These are phyloP conservation scores for Rhagonycha lutea DNA, from an alignment of 2,888 invertebrate species.

Conservation along the genomic window DNA sequence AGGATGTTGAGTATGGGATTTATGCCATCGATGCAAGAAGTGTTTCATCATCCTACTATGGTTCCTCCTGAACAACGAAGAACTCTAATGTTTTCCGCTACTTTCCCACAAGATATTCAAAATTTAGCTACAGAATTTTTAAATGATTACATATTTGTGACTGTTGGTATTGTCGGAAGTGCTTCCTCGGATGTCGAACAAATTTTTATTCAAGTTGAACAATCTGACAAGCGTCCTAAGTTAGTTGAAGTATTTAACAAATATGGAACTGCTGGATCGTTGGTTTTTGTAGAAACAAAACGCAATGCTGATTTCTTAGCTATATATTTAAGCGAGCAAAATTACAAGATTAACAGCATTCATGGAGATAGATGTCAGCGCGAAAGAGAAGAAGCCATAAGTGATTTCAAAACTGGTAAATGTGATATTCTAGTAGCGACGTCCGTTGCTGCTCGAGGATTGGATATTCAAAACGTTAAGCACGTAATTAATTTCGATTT, in stretches of 20 bases:
- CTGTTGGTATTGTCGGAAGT: conserved; percentile 90
- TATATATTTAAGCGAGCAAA: conserved; percentile 76
- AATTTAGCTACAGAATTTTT: conserved; percentile 79
- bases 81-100: conserved; percentile 79
- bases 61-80: conserved; percentile 58
- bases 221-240: conserved; percentile 75
- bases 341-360: conserved; percentile 72
- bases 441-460: conserved; percentile 90
- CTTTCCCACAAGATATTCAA: conserved; percentile 76
- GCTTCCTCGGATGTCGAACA: conserved; percentile 92
- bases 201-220: conserved; percentile 68
- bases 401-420: conserved; percentile 78
- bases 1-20: conserved; percentile 81
- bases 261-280: conserved; percentile 56
- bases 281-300: conserved; percentile 92
- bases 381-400: conserved; percentile 72
- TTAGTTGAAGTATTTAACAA: conserved; percentile 68
- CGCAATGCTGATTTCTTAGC: conserved; percentile 90
- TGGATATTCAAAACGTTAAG: conserved; percentile 85
- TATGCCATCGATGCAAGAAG: conserved; percentile 58
- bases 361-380: conserved; percentile 75
- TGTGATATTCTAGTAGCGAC: conserved; percentile 90
- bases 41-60: conserved; percentile 69
- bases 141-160: conserved; percentile 79
- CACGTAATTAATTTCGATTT: conserved; percentile 93